Evolutionary conservation across 2,113 vertebrate species (phyloP).

Genomic region (Diadophis punctatus): DNA sequence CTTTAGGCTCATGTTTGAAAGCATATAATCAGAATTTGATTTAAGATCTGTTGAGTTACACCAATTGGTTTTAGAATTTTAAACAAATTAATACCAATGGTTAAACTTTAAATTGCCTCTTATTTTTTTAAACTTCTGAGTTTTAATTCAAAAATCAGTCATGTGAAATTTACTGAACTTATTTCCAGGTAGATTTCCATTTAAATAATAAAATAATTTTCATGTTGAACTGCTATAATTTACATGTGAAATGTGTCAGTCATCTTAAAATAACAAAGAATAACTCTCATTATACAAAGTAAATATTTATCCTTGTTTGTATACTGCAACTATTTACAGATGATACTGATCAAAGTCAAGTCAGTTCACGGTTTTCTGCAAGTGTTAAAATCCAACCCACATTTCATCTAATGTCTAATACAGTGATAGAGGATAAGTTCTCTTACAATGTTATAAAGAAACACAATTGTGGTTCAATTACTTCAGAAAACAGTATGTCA

Average conservation of each 20-base stretch:
- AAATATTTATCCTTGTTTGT: neutral
- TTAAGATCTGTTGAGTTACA: neutral
- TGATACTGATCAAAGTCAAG: slow-evolving; percentile 8
- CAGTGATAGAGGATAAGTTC: slow-evolving; percentile 37
- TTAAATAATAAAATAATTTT: neutral
- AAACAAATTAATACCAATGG: neutral
- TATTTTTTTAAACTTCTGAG: neutral
- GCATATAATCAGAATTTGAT: neutral
- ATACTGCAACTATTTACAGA: neutral
- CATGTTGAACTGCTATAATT: neutral
- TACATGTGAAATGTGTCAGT: slow-evolving; percentile 44
- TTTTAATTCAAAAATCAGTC: neutral
- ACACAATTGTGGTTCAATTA: neutral
- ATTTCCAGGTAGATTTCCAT: neutral
- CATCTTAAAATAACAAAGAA: neutral
- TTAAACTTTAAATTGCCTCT: neutral
- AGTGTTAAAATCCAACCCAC: slow-evolving; percentile 19
- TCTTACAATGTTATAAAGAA: slow-evolving; percentile 43
- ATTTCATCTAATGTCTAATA: slow-evolving; percentile 36
- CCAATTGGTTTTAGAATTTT: neutral
- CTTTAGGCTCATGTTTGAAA: neutral
- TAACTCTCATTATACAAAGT: slow-evolving; percentile 24
- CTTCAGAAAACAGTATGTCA: neutral
- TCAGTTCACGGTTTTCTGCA: slow-evolving; percentile 29
- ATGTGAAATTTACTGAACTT: neutral